These are phyloP conservation scores for Dione vanillae DNA, from an alignment of 2,888 invertebrate genomes.

Conservation along the genomic window DNA sequence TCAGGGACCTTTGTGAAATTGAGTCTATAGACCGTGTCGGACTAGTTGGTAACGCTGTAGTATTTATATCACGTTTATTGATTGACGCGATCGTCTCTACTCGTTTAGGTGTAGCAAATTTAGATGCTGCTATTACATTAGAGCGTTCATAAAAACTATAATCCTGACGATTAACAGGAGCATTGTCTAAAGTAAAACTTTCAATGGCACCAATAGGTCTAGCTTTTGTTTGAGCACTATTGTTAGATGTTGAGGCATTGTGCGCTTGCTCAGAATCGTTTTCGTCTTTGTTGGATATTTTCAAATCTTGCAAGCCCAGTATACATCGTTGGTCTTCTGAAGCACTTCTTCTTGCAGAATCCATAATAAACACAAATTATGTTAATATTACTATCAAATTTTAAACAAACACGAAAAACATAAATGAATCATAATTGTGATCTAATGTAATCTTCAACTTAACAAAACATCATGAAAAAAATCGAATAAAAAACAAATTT, in stretches of 20 bases:
- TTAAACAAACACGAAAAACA: constrained; percentile 46
- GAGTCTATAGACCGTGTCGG: constrained; percentile 86
- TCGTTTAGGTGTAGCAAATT: constrained; percentile 90
- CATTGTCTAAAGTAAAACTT: constrained; percentile 85
- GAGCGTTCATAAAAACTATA: constrained; percentile 86
- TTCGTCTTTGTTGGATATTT: constrained; percentile 79
- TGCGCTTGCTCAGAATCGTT: constrained; percentile 82
- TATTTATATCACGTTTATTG: constrained; percentile 74
- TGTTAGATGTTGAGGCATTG: constrained; percentile 68
- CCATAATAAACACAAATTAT: constrained; percentile 57
- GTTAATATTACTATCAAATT: constrained; percentile 38
- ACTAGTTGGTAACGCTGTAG: constrained; percentile 75
- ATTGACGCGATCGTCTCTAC: constrained; percentile 86
- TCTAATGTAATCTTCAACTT: constrained; percentile 48
- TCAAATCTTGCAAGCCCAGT: constrained; percentile 80
- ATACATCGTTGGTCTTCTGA: constrained; percentile 78
- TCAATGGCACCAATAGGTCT: constrained; percentile 87
- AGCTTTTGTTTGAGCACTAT: constrained; percentile 73
- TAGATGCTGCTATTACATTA: constrained; percentile 90
- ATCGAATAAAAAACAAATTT: constrained; percentile 45
- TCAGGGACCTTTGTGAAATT: constrained; percentile 84
- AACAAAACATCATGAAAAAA: constrained; percentile 52
- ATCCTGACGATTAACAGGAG: constrained; percentile 75
- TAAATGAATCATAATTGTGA: constrained; percentile 55
- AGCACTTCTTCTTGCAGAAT: constrained; percentile 73